Evolutionary conservation across 2,888 invertebrate genomes (phyloP).

Genomic region (Erebia palarica): DNA sequence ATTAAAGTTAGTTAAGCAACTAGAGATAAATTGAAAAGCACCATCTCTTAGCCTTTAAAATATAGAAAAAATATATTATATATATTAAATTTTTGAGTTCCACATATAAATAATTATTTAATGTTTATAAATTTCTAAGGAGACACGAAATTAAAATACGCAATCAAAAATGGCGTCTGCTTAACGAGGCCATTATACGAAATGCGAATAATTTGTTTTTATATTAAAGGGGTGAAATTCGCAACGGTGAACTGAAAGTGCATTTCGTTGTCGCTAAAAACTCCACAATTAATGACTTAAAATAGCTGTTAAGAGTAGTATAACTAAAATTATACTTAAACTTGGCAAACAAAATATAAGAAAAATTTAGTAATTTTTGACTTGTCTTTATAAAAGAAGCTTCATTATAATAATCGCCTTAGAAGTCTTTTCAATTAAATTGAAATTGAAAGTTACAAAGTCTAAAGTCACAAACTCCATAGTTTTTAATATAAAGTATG

Average conservation of each 20-base stretch:
- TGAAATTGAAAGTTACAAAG: background rate
- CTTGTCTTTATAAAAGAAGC: background rate
- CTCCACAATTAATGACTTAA: constrained; percentile 57
- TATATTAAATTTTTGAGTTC: background rate
- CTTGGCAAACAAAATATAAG: background rate
- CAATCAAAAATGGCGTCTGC: constrained; percentile 12
- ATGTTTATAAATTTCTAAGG: background rate
- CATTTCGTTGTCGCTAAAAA: constrained; percentile 62
- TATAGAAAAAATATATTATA: too few relatives aligned
- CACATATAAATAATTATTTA: background rate
- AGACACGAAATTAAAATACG: background rate
- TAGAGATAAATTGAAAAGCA: background rate
- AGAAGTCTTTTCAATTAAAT: background rate
- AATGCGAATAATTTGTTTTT: constrained; percentile 13
- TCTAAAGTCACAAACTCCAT: too few relatives aligned
- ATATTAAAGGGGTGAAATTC: constrained; percentile 23
- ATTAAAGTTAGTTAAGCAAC: too few relatives aligned
- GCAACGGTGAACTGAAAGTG: constrained; percentile 50
- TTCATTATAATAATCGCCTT: background rate
- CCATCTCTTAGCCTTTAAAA: too few relatives aligned
- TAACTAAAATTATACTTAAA: background rate
- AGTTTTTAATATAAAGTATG: too few relatives aligned
- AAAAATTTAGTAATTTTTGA: background rate
- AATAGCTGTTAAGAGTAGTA: constrained; percentile 55
- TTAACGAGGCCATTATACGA: constrained; percentile 16